Percentiles rank a stretch among this genome's conserved stretches.
Conservation (phyloP, 2,888 invertebrate genomes). For the Polia nebulosa region DNA sequence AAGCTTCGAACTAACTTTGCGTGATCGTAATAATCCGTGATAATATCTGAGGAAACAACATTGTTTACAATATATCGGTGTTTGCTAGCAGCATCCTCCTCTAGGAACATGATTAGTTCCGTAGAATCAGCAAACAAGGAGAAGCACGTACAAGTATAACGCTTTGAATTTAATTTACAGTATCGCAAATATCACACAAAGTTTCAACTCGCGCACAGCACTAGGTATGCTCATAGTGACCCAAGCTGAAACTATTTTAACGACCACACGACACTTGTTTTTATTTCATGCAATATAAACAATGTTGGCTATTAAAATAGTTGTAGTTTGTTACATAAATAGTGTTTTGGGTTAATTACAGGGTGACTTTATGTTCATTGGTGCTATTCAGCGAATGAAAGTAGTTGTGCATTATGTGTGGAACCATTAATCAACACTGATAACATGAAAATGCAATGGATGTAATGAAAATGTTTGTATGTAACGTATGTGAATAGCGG, state of each 20-base stretch:
- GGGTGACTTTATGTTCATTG: background rate
- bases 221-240: constrained; percentile 26
- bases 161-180: constrained; percentile 40
- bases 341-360: background rate
- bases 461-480: background rate
- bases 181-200: constrained; percentile 17
- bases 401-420: background rate
- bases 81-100: constrained; percentile 6
- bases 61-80: background rate
- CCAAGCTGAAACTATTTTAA: constrained; percentile 51
- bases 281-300: constrained; percentile 32
- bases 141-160: constrained; percentile 39
- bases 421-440: background rate
- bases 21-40: background rate
- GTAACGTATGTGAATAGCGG: background rate
- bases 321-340: constrained; percentile 26
- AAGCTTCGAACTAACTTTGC: background rate
- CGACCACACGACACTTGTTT: constrained; percentile 32
- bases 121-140: constrained; percentile 6
- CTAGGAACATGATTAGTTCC: constrained; percentile 10
- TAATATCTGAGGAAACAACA: background rate
- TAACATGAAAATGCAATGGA: background rate
- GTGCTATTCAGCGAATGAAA: constrained; percentile 2
- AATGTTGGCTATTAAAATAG: constrained; percentile 23
- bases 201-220: constrained; percentile 26